Base-by-base conservation (phyloP, 92 coral and sea anemone genomes). In the Phenganax stokvisi region DNA sequence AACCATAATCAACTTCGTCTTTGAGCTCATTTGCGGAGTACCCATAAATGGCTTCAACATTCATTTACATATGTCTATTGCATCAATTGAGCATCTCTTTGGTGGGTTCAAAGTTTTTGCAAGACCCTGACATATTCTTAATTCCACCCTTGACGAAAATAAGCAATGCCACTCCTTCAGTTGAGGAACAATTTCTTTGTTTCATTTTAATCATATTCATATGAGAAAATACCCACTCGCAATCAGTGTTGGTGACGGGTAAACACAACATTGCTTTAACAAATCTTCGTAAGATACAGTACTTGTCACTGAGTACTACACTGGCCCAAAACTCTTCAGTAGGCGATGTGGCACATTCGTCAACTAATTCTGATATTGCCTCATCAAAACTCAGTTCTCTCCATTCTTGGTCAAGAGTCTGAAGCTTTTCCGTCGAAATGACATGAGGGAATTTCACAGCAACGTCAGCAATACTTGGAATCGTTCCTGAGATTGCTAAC, bases 251-350 rank as follows among this genome's bases (percentile, higher is more conserved):
- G 79, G 63, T 74, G 7, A 74, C 51, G 0, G 79, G 79, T 9
- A 74, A 20, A 54, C 79, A 74, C 29, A 74, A 20, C 79, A 74
- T 53, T 54, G 79, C 79, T 62, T 74, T 74, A 15, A 20, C 79
- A 53, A 74, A 74, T 74, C 30, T 55, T 13, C 79, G 63, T 53
- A 74, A 15, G 25, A 54, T 28, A 12, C 13, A 4, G 16, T 74
- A 74, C 37, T 74, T 74, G 30, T 74, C 79, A 54, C 55, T 74
- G 44, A 20, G 44, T 7, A 62, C 59, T 28, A 74, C 79, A 3
- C 55, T 74, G 30, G 44, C 79, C 79, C 79, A 74, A 74, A 53
- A 74, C 47, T 52, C 79, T 74, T 74, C 79, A 28, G 79, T 74
- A 15, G 63, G 79, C 15, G 57, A 55, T 15, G 64, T 20, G 62